Percentiles rank a stretch among this genome's conserved stretches.
phyloP scores from a whole-genome alignment of 2,113 vertebrate genomes.

The Gallinago jamesoni region DNA sequence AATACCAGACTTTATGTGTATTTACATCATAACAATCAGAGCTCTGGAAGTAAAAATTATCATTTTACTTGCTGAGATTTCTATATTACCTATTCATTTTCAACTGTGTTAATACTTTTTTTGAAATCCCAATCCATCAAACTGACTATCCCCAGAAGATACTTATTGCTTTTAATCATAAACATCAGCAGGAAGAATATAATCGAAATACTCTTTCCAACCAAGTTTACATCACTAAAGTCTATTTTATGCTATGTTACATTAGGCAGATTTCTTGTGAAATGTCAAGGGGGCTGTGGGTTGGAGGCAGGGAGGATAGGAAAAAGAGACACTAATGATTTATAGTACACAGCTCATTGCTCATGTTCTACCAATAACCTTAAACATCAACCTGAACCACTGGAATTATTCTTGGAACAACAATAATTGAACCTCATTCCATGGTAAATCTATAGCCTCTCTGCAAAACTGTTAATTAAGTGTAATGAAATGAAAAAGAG shows the following conservation, averaged over 20 bases:
- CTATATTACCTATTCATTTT: constrained; percentile 44
- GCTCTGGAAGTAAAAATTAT: background rate
- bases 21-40: background rate
- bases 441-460: background rate
- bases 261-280: background rate
- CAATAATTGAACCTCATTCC: background rate
- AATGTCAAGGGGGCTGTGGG: background rate
- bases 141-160: constrained; percentile 20
- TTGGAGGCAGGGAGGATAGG: accelerated
- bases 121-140: background rate
- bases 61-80: constrained; percentile 19
- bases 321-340: background rate
- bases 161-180: background rate
- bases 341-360: background rate
- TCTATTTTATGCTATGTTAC: background rate
- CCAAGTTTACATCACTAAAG: background rate
- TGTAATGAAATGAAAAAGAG: background rate
- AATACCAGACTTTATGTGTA: background rate
- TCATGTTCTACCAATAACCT: background rate
- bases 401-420: background rate
- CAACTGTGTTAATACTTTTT: background rate
- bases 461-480: background rate
- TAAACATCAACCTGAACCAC: background rate
- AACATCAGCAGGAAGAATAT: constrained; percentile 18
- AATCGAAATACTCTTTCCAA: constrained; percentile 14